Evolutionary conservation across 2,797 vertebrate species (phyloP).

Genomic region (Argya squamiceps): DNA sequence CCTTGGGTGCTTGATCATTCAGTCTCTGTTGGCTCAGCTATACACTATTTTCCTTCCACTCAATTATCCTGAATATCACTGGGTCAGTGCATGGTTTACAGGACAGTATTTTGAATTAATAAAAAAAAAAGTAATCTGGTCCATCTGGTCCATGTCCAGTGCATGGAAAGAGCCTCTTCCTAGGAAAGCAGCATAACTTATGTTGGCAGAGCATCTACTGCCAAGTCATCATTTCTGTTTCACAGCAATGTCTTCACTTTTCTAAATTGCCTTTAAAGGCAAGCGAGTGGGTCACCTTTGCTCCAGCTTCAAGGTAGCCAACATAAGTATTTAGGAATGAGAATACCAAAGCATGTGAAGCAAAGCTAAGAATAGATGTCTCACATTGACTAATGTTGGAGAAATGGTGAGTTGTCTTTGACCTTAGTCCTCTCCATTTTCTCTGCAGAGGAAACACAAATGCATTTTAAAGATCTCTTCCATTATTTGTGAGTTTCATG

Average conservation of each 20-base stretch:
- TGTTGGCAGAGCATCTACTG: background rate
- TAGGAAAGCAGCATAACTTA: background rate
- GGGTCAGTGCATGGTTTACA: background rate
- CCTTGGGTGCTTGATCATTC: background rate
- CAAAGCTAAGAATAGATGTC: background rate
- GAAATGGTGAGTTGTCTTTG: background rate
- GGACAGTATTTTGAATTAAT: background rate
- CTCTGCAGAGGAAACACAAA: background rate
- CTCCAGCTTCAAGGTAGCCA: background rate
- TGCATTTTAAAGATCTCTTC: background rate
- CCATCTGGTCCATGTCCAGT: background rate
- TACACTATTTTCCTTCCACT: background rate
- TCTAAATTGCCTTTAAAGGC: background rate
- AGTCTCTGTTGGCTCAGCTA: background rate
- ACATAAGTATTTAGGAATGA: rapidly evolving
- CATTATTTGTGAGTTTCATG: background rate
- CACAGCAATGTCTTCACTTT: background rate
- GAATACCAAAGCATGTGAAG: background rate
- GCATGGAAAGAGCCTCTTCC: background rate
- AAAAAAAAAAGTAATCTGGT: background rate
- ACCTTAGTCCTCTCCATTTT: conserved; percentile 5
- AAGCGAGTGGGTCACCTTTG: background rate
- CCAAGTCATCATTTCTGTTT: background rate
- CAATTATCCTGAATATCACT: background rate
- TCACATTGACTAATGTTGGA: background rate